These are phyloP conservation scores for Aphelinus atriplicis DNA, from an alignment of 1,140 invertebrate genomes.

Conservation along the genomic window DNA sequence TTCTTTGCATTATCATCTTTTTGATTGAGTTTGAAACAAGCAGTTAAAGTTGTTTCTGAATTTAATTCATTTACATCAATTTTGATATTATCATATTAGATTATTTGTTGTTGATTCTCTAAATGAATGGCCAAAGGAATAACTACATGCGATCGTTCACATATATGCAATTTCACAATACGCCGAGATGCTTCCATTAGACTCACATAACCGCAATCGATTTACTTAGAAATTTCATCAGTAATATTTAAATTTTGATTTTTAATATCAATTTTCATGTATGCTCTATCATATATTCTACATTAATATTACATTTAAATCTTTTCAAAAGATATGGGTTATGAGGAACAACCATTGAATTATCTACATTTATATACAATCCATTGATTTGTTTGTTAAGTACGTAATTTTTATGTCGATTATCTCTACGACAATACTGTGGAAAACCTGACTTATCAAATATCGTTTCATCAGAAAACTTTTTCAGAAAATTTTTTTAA, in stretches of 20 bases:
- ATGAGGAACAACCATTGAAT: too few relatives aligned
- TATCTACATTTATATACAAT: not conserved
- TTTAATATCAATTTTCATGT: conserved; percentile 5
- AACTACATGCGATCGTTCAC: conserved; percentile 38
- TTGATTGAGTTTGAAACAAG: too few relatives aligned
- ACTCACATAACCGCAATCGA: too few relatives aligned
- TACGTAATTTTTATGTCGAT: not conserved
- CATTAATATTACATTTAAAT: conserved; percentile 32
- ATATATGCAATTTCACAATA: conserved; percentile 2
- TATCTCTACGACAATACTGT: too few relatives aligned
- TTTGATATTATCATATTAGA: conserved; percentile 29
- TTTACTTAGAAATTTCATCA: too few relatives aligned
- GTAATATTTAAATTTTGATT: conserved; percentile 6
- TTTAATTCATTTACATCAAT: too few relatives aligned
- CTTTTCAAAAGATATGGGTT: not conserved
- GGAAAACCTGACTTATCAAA: too few relatives aligned
- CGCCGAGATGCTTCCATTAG: conserved; percentile 38
- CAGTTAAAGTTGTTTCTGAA: too few relatives aligned
- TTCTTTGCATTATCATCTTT: too few relatives aligned
- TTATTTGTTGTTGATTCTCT: conserved; percentile 39
- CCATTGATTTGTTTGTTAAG: not conserved
- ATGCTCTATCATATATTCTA: conserved; percentile 15
- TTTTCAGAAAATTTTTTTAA: not conserved
- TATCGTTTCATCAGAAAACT: not conserved
- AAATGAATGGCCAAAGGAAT: conserved; percentile 32